Evolutionary conservation across 1,140 invertebrate species (phyloP).

Genomic region (Cyrtorhinus lividipennis): DNA sequence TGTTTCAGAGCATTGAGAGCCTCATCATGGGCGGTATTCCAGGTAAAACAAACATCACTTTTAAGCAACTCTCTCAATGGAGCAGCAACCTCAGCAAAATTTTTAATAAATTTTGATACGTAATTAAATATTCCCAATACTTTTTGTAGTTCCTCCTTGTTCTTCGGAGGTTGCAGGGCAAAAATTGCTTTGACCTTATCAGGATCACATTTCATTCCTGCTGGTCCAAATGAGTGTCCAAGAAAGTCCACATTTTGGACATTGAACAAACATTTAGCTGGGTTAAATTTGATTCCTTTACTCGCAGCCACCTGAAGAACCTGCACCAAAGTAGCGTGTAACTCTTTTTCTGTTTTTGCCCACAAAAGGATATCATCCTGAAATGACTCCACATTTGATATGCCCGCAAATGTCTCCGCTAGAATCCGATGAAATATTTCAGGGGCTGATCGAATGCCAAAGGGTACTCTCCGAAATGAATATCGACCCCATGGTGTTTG

Average conservation of each 20-base stretch:
- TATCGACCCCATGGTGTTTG: constrained; percentile 30
- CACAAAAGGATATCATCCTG: constrained; percentile 10
- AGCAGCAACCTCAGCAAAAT: neutral
- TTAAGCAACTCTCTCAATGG: constrained; percentile 12
- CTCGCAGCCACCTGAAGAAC: constrained; percentile 11
- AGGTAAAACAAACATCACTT: constrained; percentile 4
- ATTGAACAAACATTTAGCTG: neutral
- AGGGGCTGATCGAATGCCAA: constrained; percentile 26
- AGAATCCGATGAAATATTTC: constrained; percentile 29
- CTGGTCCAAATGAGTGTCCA: neutral
- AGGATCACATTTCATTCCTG: neutral
- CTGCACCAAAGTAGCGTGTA: neutral
- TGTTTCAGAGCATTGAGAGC: constrained; percentile 20
- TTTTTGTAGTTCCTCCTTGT: constrained; percentile 5
- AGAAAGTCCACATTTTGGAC: constrained; percentile 1
- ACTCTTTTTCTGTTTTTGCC: neutral
- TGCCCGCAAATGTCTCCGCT: constrained; percentile 25
- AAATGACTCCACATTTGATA: neutral
- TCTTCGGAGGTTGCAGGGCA: constrained; percentile 4
- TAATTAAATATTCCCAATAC: constrained; percentile 14
- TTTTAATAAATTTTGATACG: constrained; percentile 11
- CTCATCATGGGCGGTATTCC: constrained; percentile 12
- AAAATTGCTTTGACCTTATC: constrained; percentile 9
- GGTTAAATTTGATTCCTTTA: constrained; percentile 1
- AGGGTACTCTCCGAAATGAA: constrained; percentile 24